Conservation (phyloP, 1,140 invertebrate genomes). For the Leptinotarsa defecta region DNA sequence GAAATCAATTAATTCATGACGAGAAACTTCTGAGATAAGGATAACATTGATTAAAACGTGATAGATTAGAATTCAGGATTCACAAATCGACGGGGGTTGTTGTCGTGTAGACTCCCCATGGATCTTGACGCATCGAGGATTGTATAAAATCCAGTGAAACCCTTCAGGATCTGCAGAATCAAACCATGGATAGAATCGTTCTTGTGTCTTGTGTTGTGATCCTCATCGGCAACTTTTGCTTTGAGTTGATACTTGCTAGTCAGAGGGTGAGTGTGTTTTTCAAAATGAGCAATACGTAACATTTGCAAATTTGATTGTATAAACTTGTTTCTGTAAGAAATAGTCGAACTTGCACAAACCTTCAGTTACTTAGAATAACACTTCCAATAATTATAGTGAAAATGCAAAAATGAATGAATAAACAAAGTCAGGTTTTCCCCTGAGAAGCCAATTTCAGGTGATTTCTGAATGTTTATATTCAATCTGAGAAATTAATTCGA, state of each 20-base stretch:
- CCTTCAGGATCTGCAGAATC: not conserved
- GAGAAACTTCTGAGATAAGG: not conserved
- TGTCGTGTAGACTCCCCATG: constrained; percentile 16
- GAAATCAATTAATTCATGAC: not conserved
- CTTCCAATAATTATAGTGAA: no score
- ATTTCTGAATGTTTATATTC: no score
- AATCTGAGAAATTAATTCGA: no score
- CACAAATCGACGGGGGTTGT: constrained; percentile 15
- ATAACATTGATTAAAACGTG: constrained; percentile 19
- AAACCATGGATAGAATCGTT: constrained; percentile 25
- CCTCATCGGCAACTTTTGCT: constrained; percentile 10
- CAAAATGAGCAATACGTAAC: not conserved
- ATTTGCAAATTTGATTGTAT: no score
- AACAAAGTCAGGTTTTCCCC: no score
- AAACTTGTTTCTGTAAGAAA: no score
- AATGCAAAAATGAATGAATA: no score
- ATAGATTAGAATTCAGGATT: constrained; percentile 24
- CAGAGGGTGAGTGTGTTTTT: constrained; percentile 11
- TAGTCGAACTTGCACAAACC: no score
- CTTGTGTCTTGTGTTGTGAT: constrained; percentile 20
- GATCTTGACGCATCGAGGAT: not conserved
- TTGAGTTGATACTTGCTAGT: constrained; percentile 8
- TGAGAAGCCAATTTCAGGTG: no score
- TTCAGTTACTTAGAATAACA: no score
- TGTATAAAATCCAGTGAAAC: constrained; percentile 15